Evolutionary conservation across 1,140 invertebrate genomes (phyloP).

Genomic region (Harlomillsia oculata): DNA sequence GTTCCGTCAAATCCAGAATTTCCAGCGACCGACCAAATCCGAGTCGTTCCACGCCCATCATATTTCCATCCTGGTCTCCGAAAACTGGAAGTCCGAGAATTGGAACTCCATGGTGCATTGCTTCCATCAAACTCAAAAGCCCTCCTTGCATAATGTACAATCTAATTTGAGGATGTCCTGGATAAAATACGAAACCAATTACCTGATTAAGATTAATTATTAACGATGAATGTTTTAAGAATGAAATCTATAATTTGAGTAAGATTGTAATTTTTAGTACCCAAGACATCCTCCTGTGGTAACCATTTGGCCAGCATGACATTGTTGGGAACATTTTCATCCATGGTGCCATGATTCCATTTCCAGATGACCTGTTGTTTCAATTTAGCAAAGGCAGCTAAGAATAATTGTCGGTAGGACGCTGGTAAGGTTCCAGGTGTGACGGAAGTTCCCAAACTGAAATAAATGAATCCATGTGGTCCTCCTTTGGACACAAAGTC

Average conservation of each 20-base stretch:
- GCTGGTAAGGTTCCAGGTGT: constrained; percentile 46
- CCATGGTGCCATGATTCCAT: constrained; percentile 37
- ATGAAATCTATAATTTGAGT: background rate
- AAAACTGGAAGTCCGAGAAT: constrained; percentile 11
- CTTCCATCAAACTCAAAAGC: constrained; percentile 44
- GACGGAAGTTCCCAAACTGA: constrained; percentile 51
- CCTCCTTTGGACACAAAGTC: constrained; percentile 39
- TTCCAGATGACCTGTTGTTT: constrained; percentile 40
- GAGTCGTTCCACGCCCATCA: background rate
- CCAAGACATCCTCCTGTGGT: constrained; percentile 68
- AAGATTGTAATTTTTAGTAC: background rate
- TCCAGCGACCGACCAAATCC: background rate
- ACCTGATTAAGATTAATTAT: background rate
- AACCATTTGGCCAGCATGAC: constrained; percentile 63
- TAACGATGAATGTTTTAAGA: background rate
- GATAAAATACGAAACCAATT: background rate
- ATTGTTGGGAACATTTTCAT: constrained; percentile 49
- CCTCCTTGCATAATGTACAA: constrained; percentile 52
- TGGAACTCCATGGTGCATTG: constrained; percentile 34
- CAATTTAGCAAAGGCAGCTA: constrained; percentile 38
- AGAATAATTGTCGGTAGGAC: constrained; percentile 35
- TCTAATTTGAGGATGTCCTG: constrained; percentile 40
- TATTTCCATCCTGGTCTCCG: constrained; percentile 18
- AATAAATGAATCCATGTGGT: constrained; percentile 48
- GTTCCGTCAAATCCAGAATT: background rate